Base-by-base conservation (phyloP, 2,797 vertebrate genomes). In the Epinephelus malabaricus region DNA sequence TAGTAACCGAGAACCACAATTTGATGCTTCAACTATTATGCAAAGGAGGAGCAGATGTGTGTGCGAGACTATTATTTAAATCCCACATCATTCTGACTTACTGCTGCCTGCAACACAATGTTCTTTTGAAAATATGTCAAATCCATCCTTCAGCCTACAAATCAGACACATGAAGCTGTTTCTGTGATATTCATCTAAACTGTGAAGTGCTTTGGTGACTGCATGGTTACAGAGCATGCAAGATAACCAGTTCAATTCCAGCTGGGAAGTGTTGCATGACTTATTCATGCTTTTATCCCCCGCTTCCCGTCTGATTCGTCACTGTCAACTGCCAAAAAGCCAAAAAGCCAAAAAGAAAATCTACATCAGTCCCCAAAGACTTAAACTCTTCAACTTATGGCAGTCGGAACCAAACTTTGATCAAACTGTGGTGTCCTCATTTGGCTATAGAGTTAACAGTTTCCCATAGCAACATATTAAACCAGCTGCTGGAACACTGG, bases 381-480 rank as follows among this genome's bases (percentile, higher is more conserved):
- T 34, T 34, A 34, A 8, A 34, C 34, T 34, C 34, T 6, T 34
- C 34, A 34, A 34, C 7, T 34, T 34, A 7, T 34, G 34, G 34
- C 61, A 34, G 19, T 3, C 0, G 0, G 9, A 67, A 13, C 3
- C 3, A 61, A 49, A 68, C 23, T 18, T 6, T 3, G 3, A n/a
- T 55, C 9, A 9, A 58, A 58, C 49, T 0, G 4, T 19, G 4
- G 30, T 34, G 17, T 59, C 51, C 0, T 21, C 45, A 2, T 45
- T 53, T 14, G 58, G 17, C 9, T 7, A 3, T 2, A n/a, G 2
- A 64, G 46, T 38, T 67, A 17, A 27, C 11, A 17, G 30, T 63
- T 80, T 34, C 23, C 30, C 34, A 3, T 30, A 12, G 17, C 2
- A 8, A 75, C n/a, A 65, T 60, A 73, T 56, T 12, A 10, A 65